Evolutionary conservation across 2,113 vertebrate genomes (phyloP).

Genomic region (Centropristis striata): DNA sequence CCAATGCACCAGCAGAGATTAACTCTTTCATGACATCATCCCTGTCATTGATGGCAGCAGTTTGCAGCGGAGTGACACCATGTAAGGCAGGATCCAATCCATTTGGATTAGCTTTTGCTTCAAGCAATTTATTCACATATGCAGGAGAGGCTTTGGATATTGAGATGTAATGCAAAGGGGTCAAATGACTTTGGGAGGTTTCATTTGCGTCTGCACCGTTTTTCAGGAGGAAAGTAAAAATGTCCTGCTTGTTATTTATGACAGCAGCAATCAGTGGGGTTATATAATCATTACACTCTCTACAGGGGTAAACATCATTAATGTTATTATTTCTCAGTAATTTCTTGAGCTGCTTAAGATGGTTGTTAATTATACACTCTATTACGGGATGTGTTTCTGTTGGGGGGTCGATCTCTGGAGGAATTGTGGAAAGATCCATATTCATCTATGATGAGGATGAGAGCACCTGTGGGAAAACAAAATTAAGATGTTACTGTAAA

Average conservation of each 20-base stretch:
- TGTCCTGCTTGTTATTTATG: background rate
- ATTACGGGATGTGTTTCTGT: conserved; percentile 59
- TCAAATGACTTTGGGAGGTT: accelerated
- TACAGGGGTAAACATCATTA: conserved; percentile 49
- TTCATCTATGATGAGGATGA: too few species aligned
- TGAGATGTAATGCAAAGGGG: conserved; percentile 66
- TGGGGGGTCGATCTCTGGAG: accelerated
- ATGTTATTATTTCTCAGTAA: conserved; percentile 12
- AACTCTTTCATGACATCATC: conserved; percentile 57
- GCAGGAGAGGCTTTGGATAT: background rate
- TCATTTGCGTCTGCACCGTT: conserved; percentile 54
- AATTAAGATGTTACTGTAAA: too few species aligned
- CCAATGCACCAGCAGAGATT: conserved; percentile 48
- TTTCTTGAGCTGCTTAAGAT: conserved; percentile 1
- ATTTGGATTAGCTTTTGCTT: conserved; percentile 53
- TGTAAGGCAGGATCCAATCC: accelerated
- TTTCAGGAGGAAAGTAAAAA: conserved; percentile 42
- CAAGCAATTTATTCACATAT: conserved; percentile 51
- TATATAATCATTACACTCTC: conserved; percentile 6
- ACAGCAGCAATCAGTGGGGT: conserved; percentile 69
- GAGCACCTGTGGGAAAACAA: too few species aligned
- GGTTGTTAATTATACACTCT: conserved; percentile 46
- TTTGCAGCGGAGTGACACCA: conserved; percentile 22
- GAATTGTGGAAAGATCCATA: background rate
- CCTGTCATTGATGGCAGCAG: conserved; percentile 40